These are phyloP conservation scores for Phenacoccus solenopsis DNA, from an alignment of 1,140 invertebrate genomes.

Conservation along the genomic window DNA sequence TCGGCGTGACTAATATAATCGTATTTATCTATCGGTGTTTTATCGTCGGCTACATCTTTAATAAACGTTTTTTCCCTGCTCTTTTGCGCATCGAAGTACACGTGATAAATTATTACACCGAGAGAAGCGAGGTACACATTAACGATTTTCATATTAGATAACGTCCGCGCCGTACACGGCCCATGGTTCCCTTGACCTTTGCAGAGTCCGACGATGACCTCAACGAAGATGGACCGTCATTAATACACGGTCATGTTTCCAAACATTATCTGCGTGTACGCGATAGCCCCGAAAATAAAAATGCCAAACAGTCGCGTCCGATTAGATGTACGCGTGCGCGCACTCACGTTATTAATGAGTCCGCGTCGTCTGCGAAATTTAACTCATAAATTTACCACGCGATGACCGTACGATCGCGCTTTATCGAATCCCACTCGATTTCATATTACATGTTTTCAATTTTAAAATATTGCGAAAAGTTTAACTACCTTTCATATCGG, in stretches of 20 bases:
- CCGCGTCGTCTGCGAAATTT: background rate
- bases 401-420: background rate
- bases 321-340: background rate
- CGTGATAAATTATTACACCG: background rate
- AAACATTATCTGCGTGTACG: too few relatives aligned
- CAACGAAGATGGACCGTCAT: background rate
- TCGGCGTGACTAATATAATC: background rate
- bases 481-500: background rate
- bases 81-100: background rate
- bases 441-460: conserved; percentile 3
- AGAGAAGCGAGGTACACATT: background rate
- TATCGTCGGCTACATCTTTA: background rate
- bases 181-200: background rate
- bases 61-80: background rate
- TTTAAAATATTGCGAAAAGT: conserved; percentile 3
- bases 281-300: background rate
- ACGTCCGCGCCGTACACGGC: background rate
- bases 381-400: conserved; percentile 1
- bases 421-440: background rate
- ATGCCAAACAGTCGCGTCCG: too few relatives aligned
- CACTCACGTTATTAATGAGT: background rate
- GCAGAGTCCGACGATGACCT: background rate
- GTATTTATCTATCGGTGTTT: background rate
- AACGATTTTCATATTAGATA: background rate
- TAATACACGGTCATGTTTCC: too few relatives aligned